Percentiles rank a stretch among this genome's conserved stretches.
phyloP scores from a whole-genome alignment of 1,140 invertebrate genomes.

The Pissodes strobi region DNA sequence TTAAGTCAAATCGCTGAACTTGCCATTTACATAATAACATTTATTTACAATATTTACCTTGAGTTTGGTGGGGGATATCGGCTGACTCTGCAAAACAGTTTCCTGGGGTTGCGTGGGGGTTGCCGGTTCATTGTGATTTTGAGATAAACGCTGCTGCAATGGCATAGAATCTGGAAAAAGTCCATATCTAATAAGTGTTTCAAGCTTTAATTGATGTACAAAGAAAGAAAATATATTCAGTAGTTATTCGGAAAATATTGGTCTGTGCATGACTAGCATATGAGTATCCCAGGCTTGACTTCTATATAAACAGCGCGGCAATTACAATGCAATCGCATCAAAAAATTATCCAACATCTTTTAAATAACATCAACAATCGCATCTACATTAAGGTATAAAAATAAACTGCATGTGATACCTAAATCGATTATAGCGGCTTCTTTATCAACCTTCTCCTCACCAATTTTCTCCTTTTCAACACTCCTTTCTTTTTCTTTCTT shows the following conservation, averaged over 20 bases:
- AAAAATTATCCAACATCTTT: too few species aligned
- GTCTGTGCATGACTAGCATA: too few species aligned
- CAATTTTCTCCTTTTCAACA: not conserved
- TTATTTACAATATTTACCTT: slow-evolving; percentile 27
- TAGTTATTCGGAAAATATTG: too few species aligned
- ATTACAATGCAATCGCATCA: too few species aligned
- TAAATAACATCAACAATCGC: too few species aligned
- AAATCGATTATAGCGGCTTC: not conserved
- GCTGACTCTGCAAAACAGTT: slow-evolving; percentile 43
- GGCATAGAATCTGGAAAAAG: slow-evolving; percentile 48
- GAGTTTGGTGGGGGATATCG: slow-evolving; percentile 48
- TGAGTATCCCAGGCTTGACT: too few species aligned
- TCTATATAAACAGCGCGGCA: too few species aligned
- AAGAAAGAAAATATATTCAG: too few species aligned
- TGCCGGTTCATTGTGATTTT: slow-evolving; percentile 8
- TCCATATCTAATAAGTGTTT: too few species aligned
- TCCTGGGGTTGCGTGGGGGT: slow-evolving; percentile 10
- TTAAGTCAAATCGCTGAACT: too few species aligned
- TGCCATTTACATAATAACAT: too few species aligned
- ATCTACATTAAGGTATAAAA: not conserved
- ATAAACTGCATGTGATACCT: slow-evolving; percentile 11
- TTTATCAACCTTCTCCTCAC: not conserved
- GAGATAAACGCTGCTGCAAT: slow-evolving; percentile 40
- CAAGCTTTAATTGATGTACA: too few species aligned
- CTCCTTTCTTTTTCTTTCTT: not conserved